Evolutionary conservation across 2,113 vertebrate genomes (phyloP), one percentile per base, ranked within the genome.

Genomic region (Prietella phreatophila): DNA sequence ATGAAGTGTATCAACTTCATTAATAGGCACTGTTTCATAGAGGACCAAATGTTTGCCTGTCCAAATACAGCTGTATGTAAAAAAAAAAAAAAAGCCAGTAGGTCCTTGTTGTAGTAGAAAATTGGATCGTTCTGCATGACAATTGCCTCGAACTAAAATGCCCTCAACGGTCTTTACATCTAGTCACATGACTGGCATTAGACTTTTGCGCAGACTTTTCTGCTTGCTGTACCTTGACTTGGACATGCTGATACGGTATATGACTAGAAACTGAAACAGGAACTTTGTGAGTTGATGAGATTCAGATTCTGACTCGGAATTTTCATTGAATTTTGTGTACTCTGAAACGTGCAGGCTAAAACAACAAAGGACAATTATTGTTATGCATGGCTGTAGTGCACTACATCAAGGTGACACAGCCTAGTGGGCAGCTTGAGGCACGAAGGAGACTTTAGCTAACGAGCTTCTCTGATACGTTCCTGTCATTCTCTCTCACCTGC

Each of bases 361-460:
- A 82, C 58, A 82, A 55, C 50, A 60, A 82, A 22, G 79, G 19
- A 22, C 56, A 25, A 25, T 39, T 56, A 60, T 60, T 42, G 2
- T 58, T 53, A 67, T 39, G 60, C 60, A 69, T 15, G 47, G 42
- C 76, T 67, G 75, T 30, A 30, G 9, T 14, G 22, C 58, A 33
- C 60, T 80, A 56, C 56, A 30, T 83, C 47, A 83, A 83, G 60
- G 82, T 75, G 55, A 76, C 47, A 58, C 13, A 11, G 33, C 55
- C 33, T 30, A 3, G 58, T 11, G 17, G 36, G 4, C 6, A 55
- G 76, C 61, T 69, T 50, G 79, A 82, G 60, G 84, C 53, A 27
- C 6, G n/a, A 27, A 75, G 30, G 67, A 71, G 55, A 60, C 69
- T 60, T 33, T 11, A 39, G 53, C 84, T 85, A 75, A 75, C 33